Evolutionary conservation across 2,888 invertebrate species (phyloP).

Genomic region (Hypena proboscidalis): DNA sequence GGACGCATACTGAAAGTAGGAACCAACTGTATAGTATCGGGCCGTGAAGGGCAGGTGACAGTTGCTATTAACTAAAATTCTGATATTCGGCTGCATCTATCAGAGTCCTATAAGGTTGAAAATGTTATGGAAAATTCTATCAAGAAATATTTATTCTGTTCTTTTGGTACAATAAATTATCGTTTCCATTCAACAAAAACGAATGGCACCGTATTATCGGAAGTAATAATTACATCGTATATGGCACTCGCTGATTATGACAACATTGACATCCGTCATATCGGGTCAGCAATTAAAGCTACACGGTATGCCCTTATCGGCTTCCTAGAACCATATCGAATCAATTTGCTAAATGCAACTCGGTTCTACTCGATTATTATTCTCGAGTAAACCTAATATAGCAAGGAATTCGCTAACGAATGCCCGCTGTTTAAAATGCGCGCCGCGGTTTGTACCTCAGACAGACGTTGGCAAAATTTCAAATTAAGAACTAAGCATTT

Average conservation of each 20-base stretch:
- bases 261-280: too few species aligned
- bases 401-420: conserved; percentile 50
- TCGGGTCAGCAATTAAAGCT: conserved; percentile 29
- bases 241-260: conserved; percentile 12
- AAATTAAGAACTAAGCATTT: conserved; percentile 44
- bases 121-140: too few species aligned
- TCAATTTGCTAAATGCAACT: too few species aligned
- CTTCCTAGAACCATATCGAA: conserved; percentile 43
- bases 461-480: conserved; percentile 49
- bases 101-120: too few species aligned
- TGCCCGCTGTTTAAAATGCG: conserved; percentile 43
- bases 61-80: too few species aligned
- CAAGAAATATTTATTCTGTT: too few species aligned
- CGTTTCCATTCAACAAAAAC: too few species aligned
- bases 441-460: conserved; percentile 31
- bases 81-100: too few species aligned
- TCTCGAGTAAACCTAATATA: conserved; percentile 35
- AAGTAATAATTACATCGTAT: conserved; percentile 11
- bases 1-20: too few species aligned
- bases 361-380: conserved; percentile 28
- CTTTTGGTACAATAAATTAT: too few species aligned
- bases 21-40: too few species aligned
- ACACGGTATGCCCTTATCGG: conserved; percentile 36
- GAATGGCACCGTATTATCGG: conserved; percentile 18
- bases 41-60: too few species aligned